Evolutionary conservation across 2,797 vertebrate genomes (phyloP), one percentile per base, ranked within the genome.

Genomic region (Melanotaenia parkinsoni): DNA sequence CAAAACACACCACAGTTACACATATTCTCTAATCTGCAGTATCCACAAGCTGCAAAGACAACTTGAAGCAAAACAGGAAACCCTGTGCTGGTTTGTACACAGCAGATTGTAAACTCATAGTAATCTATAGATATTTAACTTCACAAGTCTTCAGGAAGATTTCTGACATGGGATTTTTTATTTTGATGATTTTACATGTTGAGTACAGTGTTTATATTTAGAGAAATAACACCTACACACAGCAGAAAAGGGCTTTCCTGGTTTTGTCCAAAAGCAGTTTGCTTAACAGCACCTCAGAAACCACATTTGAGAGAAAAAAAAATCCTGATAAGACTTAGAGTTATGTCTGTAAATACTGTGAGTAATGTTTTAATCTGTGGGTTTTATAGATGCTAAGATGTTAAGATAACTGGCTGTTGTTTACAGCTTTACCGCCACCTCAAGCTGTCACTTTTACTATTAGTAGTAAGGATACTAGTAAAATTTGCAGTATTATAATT

Each of bases 1-100:
- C 30, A 43, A 13, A 72, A 70, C 58, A 71, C 40, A 63, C 13
- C 20, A 22, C n/a, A 43, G 26, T 10, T 53, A 5, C 13, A 22
- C 10, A 11, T 51, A 51, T 11, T 16, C 51, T 54, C 11, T 54
- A 54, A 13, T 24, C 51, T 54, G 51, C 11, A 28, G 24, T 26
- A 26, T 54, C 14, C 24, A 12, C 51, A 53, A 51, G 11, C 22
- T 53, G 50, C 50, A 22, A 26, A 53, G 12, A 53, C 3, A 22
- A 51, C 45, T 50, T 50, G 45, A 50, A n/a, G 20, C 45, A 51
- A 24, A 50, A 9, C 47, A 24, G n/a, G 0, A n/a, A 51, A 22
- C 20, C 2, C 2, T 11, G 47, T 11, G n/a, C 47, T 51, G n/a
- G 22, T 51, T 10, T 22, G 47, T n/a, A 22, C n/a, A 22, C 10